These are phyloP conservation scores for Thalassarche chlororhynchos DNA, from an alignment of 2,113 vertebrate genomes.

Conservation along the genomic window DNA sequence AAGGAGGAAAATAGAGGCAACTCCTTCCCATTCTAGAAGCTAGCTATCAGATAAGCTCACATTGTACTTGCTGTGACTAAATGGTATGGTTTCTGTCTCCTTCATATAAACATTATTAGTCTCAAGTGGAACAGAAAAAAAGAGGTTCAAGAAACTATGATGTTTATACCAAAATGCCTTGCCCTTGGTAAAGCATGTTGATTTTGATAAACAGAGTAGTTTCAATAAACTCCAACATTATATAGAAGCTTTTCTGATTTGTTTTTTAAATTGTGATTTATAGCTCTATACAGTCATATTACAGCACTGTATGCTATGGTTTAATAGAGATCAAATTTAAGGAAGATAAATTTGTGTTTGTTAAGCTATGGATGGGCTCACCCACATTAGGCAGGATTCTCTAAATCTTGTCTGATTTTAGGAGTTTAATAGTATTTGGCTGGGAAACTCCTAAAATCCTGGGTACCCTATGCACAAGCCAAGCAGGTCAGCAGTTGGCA, in stretches of 20 bases:
- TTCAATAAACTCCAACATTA: background rate
- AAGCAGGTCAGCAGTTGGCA: background rate
- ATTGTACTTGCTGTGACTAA: background rate
- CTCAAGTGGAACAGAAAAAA: background rate
- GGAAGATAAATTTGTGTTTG: background rate
- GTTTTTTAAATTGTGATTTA: background rate
- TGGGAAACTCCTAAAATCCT: background rate
- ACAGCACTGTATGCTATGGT: background rate
- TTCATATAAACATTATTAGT: background rate
- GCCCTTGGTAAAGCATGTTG: background rate
- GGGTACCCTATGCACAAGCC: background rate
- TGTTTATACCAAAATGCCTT: background rate
- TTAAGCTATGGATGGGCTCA: background rate
- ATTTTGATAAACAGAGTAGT: background rate
- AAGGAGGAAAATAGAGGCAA: background rate
- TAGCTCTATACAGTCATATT: background rate
- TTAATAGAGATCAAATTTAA: background rate
- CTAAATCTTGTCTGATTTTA: background rate
- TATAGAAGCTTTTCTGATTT: background rate
- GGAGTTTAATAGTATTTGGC: background rate
- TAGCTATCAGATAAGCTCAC: background rate
- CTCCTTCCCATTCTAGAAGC: background rate
- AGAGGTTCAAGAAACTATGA: background rate
- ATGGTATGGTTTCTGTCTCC: background rate
- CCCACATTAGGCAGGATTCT: background rate